Base-by-base conservation (phyloP, 2,797 vertebrate genomes). In the Phoxinus dragarum region DNA sequence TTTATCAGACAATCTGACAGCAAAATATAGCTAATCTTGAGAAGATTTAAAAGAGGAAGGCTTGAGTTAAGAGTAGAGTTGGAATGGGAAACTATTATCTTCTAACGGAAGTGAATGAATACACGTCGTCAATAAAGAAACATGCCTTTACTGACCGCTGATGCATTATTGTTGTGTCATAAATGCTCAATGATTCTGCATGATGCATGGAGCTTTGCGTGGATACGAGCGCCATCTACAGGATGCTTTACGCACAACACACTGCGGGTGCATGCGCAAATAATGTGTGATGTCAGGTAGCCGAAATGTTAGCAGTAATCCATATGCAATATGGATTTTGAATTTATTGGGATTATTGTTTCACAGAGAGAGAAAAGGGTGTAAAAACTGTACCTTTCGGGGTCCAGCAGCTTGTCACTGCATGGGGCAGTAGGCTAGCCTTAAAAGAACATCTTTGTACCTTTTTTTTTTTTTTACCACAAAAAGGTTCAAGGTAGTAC, bases 181-280 rank as follows among this genome's bases (percentile, higher is more conserved):
- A 40, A 69, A 84, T 40, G 61, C 10, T 49, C 71, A 21, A n/a
- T 61, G 73, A 72, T 84, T 86, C 64, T 64, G 27, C 40, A 14
- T 3, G 80, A 91, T 90, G 81, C 47, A 59, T 59, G 75, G 40
- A 87, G 76, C 71, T 91, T 95, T 94, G 89, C 89, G 87, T 94
- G 95, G 95, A 94, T 92, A 91, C 94, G 90, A 94, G 91, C 89
- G 89, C 94, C 96, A 96, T 94, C 96, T 96, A 94, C 91, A 89
- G 95, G 94, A 89, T 1, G 2, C 19, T 81, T 40, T 19, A 66
- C 75, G 61, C 42, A 31, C 79, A 75, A 61, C 42, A 17, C 42
- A 78, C 23, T 77, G 52, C 54, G 54, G 74, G 59, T 42, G 7
- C 23, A 59, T 42, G 36, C 12, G 36, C 27, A 74, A 23, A 52